A percentile compares a stretch with the other conserved stretches of the same genome.
phyloP scores from a whole-genome alignment of 2,888 invertebrate species.

The Euproctis similis region DNA sequence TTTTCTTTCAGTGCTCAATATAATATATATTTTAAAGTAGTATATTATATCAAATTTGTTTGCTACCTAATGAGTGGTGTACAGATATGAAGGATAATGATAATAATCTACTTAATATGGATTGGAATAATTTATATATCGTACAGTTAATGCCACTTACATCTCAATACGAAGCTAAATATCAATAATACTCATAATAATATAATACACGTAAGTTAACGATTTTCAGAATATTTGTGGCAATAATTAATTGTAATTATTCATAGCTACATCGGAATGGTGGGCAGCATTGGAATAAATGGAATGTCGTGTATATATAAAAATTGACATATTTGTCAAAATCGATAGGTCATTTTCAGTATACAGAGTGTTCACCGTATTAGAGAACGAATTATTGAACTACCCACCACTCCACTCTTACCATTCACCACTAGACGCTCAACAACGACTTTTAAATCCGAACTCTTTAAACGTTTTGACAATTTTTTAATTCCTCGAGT shows the following conservation, averaged over 20 bases:
- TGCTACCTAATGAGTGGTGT: conserved; percentile 67
- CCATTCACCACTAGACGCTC: too few relatives aligned
- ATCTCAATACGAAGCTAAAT: neutral
- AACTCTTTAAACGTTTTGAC: neutral
- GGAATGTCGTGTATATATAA: too few relatives aligned
- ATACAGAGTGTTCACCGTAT: too few relatives aligned
- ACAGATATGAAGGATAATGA: conserved; percentile 54
- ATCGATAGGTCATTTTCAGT: too few relatives aligned
- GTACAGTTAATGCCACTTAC: conserved; percentile 32
- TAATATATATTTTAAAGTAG: conserved; percentile 55
- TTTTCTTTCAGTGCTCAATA: conserved; percentile 71
- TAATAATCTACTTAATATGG: conserved; percentile 56
- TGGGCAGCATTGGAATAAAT: too few relatives aligned
- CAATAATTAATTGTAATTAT: conserved; percentile 27
- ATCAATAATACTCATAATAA: too few relatives aligned
- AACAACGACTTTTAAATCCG: too few relatives aligned
- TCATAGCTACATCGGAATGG: conserved; percentile 30
- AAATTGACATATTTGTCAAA: too few relatives aligned
- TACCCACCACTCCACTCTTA: too few relatives aligned
- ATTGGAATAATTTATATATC: conserved; percentile 42
- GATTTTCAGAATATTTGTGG: conserved; percentile 20
- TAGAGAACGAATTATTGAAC: too few relatives aligned
- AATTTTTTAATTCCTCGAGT: conserved; percentile 66
- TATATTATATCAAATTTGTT: conserved; percentile 67
- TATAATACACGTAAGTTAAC: conserved; percentile 12